phyloP scores from a whole-genome alignment of 2,797 vertebrate species.

The Acipenser oxyrinchus region DNA sequence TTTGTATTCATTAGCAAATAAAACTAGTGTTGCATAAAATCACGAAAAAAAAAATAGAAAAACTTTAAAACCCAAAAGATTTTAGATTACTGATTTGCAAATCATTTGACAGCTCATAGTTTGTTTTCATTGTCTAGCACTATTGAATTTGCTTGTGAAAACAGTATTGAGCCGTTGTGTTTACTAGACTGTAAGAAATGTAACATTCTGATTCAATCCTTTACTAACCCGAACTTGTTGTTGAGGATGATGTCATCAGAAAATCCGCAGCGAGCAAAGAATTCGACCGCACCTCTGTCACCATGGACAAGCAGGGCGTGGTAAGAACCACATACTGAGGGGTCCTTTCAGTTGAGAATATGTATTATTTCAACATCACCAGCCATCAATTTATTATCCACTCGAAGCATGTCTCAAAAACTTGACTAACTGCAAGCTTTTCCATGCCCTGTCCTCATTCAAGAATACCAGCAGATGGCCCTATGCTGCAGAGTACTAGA shows the following conservation, averaged over 20 bases:
- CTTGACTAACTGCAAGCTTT: no score
- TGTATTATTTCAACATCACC: no score
- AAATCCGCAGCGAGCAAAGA: slow-evolving; percentile 28
- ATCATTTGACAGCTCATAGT: background rate
- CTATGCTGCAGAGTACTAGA: no score
- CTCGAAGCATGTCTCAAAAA: no score
- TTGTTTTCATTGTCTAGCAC: background rate
- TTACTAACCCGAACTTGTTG: slow-evolving; percentile 24
- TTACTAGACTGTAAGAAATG: background rate
- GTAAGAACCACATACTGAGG: slow-evolving; percentile 22
- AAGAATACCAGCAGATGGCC: no score
- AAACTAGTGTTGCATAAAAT: no score
- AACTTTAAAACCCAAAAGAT: background rate
- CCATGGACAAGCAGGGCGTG: slow-evolving; percentile 24
- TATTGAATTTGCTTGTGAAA: background rate
- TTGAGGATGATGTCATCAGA: slow-evolving; percentile 30
- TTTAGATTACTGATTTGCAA: background rate
- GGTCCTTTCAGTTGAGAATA: slow-evolving; percentile 13
- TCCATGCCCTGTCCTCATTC: no score
- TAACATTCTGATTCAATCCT: background rate
- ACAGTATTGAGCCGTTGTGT: background rate
- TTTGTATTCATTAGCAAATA: no score
- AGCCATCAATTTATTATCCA: no score
- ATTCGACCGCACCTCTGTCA: slow-evolving; percentile 19
- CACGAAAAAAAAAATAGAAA: no score